Conservation (phyloP, 1,140 invertebrate genomes). For the Neodiprion pinetum region DNA sequence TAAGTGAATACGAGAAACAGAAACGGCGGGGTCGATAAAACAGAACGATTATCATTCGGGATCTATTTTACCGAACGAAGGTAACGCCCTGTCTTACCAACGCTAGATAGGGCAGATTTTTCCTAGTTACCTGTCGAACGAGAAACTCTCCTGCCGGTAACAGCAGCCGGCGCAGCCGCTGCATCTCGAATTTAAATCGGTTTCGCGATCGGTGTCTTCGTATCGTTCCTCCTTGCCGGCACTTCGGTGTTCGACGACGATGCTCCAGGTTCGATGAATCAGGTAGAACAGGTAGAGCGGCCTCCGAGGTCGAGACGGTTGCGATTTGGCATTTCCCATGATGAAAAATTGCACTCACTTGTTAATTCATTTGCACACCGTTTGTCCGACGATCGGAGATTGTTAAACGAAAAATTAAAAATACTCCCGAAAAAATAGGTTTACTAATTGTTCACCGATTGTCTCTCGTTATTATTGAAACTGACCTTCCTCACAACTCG, state of each 20-base stretch:
- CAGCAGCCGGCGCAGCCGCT: conserved; percentile 48
- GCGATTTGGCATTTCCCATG: conserved; percentile 54
- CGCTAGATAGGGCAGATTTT: neutral
- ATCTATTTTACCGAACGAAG: neutral
- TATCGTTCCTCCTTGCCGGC: conserved; percentile 36
- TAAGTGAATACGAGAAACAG: no score
- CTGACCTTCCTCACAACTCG: no score
- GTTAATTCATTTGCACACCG: conserved; percentile 13
- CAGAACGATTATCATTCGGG: no score
- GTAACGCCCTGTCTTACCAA: neutral
- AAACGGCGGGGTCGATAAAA: no score
- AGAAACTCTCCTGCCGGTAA: conserved; percentile 53
- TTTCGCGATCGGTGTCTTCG: conserved; percentile 46
- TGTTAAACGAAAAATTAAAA: no score
- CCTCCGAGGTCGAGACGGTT: conserved; percentile 47
- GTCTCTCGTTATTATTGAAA: no score
- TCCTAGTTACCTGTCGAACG: conserved; percentile 53
- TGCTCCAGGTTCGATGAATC: conserved; percentile 75
- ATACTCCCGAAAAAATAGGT: no score
- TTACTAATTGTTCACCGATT: no score
- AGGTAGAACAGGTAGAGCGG: conserved; percentile 72
- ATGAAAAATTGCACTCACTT: conserved; percentile 12
- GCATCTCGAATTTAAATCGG: conserved; percentile 51
- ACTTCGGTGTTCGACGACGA: conserved; percentile 64
- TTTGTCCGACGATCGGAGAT: neutral